phyloP scores from a whole-genome alignment of 2,888 invertebrate species.

The Cetonia aurata region DNA sequence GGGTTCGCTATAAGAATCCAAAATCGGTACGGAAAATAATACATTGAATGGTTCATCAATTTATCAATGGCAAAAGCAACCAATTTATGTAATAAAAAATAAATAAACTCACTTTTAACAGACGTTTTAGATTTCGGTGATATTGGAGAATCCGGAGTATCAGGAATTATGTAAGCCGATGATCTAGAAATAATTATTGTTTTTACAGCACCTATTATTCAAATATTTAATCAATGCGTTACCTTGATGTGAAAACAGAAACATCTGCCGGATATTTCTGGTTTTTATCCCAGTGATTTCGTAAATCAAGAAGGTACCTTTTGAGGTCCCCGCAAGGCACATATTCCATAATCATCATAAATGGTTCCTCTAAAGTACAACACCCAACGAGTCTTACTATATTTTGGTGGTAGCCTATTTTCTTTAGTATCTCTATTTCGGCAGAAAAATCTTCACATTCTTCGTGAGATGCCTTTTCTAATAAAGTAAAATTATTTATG shows the following conservation, averaged over 20 bases:
- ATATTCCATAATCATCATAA: conserved; percentile 83
- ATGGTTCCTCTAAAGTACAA: conserved; percentile 77
- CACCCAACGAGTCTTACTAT: conserved; percentile 82
- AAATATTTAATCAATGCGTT: neutral
- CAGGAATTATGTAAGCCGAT: conserved; percentile 51
- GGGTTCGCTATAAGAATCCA: too few species aligned
- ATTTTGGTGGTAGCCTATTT: conserved; percentile 81
- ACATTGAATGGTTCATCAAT: too few species aligned
- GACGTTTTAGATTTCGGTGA: conserved; percentile 63
- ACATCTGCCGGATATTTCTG: conserved; percentile 11
- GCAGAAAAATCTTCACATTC: conserved; percentile 78
- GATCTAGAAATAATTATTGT: conserved; percentile 23
- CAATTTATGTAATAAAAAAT: neutral
- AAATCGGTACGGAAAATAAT: too few species aligned
- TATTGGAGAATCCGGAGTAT: conserved; percentile 45
- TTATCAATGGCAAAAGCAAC: too few species aligned
- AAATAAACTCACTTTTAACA: conserved; percentile 72
- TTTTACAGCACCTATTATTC: neutral
- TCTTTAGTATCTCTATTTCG: conserved; percentile 84
- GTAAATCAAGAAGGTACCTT: conserved; percentile 71
- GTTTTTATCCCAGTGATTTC: conserved; percentile 57
- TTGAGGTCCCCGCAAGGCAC: conserved; percentile 83
- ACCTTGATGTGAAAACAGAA: conserved; percentile 30
- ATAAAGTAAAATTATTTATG: conserved; percentile 9
- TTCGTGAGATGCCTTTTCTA: conserved; percentile 71